A percentile compares a stretch with the other conserved stretches of the same genome.
These are phyloP conservation scores for Drosophila nikananu DNA, from an alignment of 1,140 invertebrate genomes.

Conservation along the genomic window DNA sequence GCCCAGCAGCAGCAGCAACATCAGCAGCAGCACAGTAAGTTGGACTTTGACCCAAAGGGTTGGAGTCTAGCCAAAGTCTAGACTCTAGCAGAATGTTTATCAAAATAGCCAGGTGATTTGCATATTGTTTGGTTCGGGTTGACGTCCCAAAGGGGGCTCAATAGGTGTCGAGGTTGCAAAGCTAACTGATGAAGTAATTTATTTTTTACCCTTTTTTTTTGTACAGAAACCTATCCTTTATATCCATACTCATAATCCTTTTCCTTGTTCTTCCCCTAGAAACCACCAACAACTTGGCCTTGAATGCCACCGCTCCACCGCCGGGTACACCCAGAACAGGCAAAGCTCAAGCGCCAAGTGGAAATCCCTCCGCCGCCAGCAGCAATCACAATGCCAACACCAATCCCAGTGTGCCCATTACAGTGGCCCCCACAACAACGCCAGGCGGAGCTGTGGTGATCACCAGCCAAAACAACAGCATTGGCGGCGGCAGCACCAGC, in stretches of 20 bases:
- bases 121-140: neutral
- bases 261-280: constrained; percentile 22
- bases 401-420: constrained; percentile 29
- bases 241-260: neutral
- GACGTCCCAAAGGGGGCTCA: neutral
- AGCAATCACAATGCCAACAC: constrained; percentile 43
- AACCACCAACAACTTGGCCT: constrained; percentile 32
- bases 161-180: too few relatives aligned
- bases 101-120: neutral
- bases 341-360: constrained; percentile 46
- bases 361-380: constrained; percentile 6
- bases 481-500: constrained; percentile 21
- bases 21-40: constrained; percentile 60
- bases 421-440: constrained; percentile 27
- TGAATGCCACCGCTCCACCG: constrained; percentile 20
- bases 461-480: constrained; percentile 32
- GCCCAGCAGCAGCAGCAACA: constrained; percentile 65
- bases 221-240: too few relatives aligned
- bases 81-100: neutral
- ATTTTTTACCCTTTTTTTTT: neutral
- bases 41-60: constrained; percentile 1
- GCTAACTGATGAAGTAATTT: neutral
- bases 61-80: constrained; percentile 1
- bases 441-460: constrained; percentile 36
- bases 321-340: constrained; percentile 25